Evolutionary conservation across 2,888 invertebrate genomes (phyloP).

Genomic region (Calameuta pallipes): DNA sequence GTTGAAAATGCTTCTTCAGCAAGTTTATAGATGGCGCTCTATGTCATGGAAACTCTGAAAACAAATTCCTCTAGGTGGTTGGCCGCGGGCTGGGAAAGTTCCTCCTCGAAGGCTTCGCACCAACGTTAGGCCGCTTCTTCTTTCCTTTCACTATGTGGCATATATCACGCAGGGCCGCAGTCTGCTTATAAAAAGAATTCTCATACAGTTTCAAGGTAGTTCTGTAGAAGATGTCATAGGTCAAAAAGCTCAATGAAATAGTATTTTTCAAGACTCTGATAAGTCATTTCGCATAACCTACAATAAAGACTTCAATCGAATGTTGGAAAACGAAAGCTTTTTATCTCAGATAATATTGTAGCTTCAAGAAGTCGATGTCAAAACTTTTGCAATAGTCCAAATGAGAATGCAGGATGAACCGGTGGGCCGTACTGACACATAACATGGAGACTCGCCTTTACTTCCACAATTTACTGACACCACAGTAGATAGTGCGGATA

Average conservation of each 20-base stretch:
- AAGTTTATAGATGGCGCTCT: not conserved
- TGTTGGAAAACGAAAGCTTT: not conserved
- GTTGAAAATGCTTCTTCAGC: not conserved
- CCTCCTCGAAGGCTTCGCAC: conserved; percentile 34
- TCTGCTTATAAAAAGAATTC: not conserved
- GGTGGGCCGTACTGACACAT: not conserved
- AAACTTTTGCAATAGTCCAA: not conserved
- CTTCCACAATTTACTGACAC: conserved; percentile 9
- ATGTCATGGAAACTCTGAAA: not conserved
- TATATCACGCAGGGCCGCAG: conserved; percentile 47
- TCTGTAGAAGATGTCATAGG: not conserved
- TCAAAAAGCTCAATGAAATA: not conserved
- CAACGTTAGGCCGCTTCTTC: conserved; percentile 32
- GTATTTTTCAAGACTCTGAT: not conserved
- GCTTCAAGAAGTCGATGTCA: not conserved
- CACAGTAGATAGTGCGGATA: conserved; percentile 15
- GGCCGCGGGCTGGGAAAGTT: conserved; percentile 59
- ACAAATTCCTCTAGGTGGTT: conserved; percentile 19
- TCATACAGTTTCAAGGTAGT: not conserved
- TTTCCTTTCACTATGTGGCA: conserved; percentile 46
- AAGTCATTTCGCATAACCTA: not conserved
- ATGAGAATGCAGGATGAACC: not conserved
- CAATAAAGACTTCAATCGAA: not conserved
- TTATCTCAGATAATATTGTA: not conserved
- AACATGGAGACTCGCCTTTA: conserved; percentile 1